Percentiles rank a stretch among this genome's conserved stretches.
These are phyloP conservation scores for Hemicordylus capensis DNA, from an alignment of 2,113 vertebrate genomes.

Conservation along the genomic window DNA sequence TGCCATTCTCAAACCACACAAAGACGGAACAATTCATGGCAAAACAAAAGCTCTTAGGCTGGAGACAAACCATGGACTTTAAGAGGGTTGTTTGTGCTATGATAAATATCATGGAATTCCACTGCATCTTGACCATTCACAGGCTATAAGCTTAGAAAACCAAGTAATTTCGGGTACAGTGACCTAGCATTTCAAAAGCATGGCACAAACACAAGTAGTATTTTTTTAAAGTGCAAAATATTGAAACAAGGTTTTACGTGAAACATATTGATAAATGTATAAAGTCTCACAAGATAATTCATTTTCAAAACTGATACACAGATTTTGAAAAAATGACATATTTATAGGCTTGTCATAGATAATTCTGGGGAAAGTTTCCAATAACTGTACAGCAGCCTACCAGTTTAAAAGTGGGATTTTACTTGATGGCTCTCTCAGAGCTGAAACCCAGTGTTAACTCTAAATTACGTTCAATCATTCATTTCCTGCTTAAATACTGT, in stretches of 20 bases:
- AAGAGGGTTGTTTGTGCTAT: too few relatives aligned
- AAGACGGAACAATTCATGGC: background rate
- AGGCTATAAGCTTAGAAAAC: too few relatives aligned
- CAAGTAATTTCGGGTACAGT: background rate
- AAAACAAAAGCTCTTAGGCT: background rate
- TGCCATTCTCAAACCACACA: too few relatives aligned
- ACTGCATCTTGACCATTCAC: too few relatives aligned
- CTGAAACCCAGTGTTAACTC: constrained; percentile 71
- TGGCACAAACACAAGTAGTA: background rate
- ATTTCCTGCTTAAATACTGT: too few relatives aligned
- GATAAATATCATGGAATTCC: too few relatives aligned
- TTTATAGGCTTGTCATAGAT: constrained; percentile 36
- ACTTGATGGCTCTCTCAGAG: too few relatives aligned
- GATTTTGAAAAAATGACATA: constrained; percentile 43
- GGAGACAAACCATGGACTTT: too few relatives aligned
- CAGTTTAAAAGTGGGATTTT: too few relatives aligned
- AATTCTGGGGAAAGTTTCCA: too few relatives aligned
- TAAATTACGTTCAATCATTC: too few relatives aligned
- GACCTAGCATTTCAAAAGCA: background rate
- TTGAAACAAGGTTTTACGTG: constrained; percentile 34
- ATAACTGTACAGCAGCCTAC: too few relatives aligned
- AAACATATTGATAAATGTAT: constrained; percentile 26
- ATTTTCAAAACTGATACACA: constrained; percentile 12
- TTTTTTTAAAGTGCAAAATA: background rate
- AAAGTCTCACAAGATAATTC: constrained; percentile 38